Evolutionary conservation across 2,113 vertebrate genomes (phyloP).

Genomic region (Lonchura striata): DNA sequence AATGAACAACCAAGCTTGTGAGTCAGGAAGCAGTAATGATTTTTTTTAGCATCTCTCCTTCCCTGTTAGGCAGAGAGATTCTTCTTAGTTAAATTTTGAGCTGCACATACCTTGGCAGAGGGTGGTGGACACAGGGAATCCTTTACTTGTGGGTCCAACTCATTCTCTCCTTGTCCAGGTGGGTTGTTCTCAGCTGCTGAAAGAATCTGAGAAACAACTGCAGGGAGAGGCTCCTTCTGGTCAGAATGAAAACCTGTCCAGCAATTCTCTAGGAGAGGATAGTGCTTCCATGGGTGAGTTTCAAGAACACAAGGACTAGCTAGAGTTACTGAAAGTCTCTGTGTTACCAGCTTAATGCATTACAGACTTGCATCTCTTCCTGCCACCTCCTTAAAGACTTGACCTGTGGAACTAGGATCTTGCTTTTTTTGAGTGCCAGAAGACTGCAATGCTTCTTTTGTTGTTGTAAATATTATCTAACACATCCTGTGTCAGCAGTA

Average conservation of each 20-base stretch:
- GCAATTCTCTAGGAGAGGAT: constrained; percentile 65
- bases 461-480: not conserved
- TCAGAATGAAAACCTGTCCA: constrained; percentile 66
- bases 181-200: constrained; percentile 77
- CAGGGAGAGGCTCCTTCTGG: constrained; percentile 60
- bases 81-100: not conserved
- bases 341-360: not conserved
- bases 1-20: not conserved
- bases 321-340: not conserved
- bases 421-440: not conserved
- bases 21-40: not conserved
- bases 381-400: not conserved
- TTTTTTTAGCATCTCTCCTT: not conserved
- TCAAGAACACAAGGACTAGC: not conserved
- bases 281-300: constrained; percentile 70
- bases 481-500: not conserved
- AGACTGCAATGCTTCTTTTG: not conserved
- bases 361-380: not conserved
- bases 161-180: constrained; percentile 59
- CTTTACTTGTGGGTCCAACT: not conserved
- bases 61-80: not conserved
- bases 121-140: not conserved
- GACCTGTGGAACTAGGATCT: not conserved
- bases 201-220: constrained; percentile 77
- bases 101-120: not conserved